Percentiles rank a stretch among this genome's conserved stretches.
Evolutionary conservation across 2,888 invertebrate species (phyloP).

Genomic region (Lordiphosa andalusiaca): DNA sequence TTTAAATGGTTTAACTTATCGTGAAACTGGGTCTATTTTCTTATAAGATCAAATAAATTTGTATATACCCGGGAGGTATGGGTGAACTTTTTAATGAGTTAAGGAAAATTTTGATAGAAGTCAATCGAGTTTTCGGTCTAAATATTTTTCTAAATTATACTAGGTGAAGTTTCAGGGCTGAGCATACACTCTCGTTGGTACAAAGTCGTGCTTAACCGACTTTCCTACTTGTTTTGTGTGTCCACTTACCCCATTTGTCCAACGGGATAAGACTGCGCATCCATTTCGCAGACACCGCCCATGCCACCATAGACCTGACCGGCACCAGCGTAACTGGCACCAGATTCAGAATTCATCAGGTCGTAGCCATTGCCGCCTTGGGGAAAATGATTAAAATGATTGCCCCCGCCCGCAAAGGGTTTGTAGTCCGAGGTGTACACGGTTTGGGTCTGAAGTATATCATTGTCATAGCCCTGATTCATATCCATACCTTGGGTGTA

Average conservation of each 20-base stretch:
- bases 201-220: too few relatives aligned
- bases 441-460: conserved; percentile 30
- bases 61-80: too few relatives aligned
- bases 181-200: too few relatives aligned
- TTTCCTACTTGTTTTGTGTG: too few relatives aligned
- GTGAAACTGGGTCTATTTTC: too few relatives aligned
- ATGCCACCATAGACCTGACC: conserved; percentile 24
- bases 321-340: conserved; percentile 3
- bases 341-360: conserved; percentile 1
- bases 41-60: too few relatives aligned
- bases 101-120: too few relatives aligned
- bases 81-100: too few relatives aligned
- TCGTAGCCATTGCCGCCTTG: conserved; percentile 19
- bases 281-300: conserved; percentile 20
- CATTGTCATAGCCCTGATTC: conserved; percentile 8
- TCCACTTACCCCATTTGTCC: conserved; percentile 22
- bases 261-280: conserved; percentile 13
- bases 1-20: too few relatives aligned
- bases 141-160: too few relatives aligned
- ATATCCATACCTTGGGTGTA: background rate
- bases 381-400: conserved; percentile 36
- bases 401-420: conserved; percentile 20
- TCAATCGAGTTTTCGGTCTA: too few relatives aligned
- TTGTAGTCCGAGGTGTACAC: conserved; percentile 35
- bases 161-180: too few relatives aligned